Evolutionary conservation across 2,797 vertebrate species (phyloP).

Genomic region (Bradypodion ventrale): DNA sequence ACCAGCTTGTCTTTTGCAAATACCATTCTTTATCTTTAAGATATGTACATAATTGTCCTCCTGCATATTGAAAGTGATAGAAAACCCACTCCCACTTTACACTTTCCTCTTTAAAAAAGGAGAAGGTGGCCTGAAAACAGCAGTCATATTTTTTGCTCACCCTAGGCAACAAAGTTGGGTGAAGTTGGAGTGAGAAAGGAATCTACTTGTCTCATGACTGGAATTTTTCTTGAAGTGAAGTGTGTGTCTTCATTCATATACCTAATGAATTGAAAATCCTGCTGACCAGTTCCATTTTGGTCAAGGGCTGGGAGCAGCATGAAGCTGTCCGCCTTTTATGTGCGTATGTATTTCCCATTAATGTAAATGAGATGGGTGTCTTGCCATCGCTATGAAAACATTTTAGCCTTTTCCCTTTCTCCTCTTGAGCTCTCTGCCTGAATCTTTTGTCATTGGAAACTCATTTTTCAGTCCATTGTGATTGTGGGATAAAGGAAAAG

Average conservation of each 20-base stretch:
- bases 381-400: conserved; percentile 48
- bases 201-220: conserved; percentile 19
- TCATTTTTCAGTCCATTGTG: not conserved
- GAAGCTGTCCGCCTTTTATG: conserved; percentile 41
- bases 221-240: conserved; percentile 43
- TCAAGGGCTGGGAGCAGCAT: conserved; percentile 9
- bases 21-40: not conserved
- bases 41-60: not conserved
- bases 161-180: conserved; percentile 38
- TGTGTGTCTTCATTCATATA: conserved; percentile 36
- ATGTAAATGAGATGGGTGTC: conserved; percentile 12
- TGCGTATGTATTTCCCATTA: conserved; percentile 43
- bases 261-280: conserved; percentile 31
- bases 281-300: conserved; percentile 22
- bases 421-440: conserved; percentile 35
- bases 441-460: conserved; percentile 4
- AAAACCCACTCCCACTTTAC: not conserved
- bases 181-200: conserved; percentile 33
- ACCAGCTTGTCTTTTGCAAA: not conserved
- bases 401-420: conserved; percentile 17
- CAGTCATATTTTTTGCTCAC: not conserved
- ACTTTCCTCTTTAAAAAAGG: not conserved
- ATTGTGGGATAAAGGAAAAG: conserved; percentile 24
- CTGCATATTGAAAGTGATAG: not conserved
- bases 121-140: not conserved